Conservation (phyloP, 2,888 invertebrate genomes). For the Tenthredo amoena region DNA sequence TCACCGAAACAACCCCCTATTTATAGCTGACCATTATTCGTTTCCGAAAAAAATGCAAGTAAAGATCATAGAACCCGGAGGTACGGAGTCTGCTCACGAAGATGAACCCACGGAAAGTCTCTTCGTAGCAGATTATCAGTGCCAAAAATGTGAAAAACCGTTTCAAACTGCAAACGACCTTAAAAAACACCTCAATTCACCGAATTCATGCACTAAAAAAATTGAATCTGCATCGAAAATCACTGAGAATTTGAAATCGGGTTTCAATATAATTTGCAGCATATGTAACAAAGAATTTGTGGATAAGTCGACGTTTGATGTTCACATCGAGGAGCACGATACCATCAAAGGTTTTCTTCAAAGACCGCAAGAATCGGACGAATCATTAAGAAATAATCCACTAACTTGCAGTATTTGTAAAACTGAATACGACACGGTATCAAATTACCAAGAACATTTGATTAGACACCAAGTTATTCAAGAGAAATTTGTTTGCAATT, state of each 20-base stretch:
- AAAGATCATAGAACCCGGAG: slow-evolving; percentile 15
- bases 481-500: slow-evolving; percentile 35
- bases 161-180: slow-evolving; percentile 14
- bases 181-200: slow-evolving; percentile 9
- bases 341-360: slow-evolving; percentile 27
- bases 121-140: slow-evolving; percentile 24
- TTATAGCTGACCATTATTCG: neutral
- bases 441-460: slow-evolving; percentile 6
- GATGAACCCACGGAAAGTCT: slow-evolving; percentile 41
- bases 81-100: neutral
- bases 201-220: neutral
- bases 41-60: slow-evolving; percentile 20
- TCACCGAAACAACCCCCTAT: slow-evolving; percentile 7
- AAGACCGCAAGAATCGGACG: neutral
- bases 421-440: neutral
- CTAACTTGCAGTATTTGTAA: slow-evolving; percentile 31
- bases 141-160: slow-evolving; percentile 23
- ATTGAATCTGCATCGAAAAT: neutral
- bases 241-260: neutral
- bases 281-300: slow-evolving; percentile 45
- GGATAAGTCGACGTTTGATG: slow-evolving; percentile 8
- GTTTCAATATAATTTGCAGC: slow-evolving; percentile 29
- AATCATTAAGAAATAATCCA: neutral
- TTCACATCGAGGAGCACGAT: slow-evolving; percentile 13
- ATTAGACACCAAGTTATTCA: slow-evolving; percentile 27